These are phyloP conservation scores for Ectemnius lituratus DNA, from an alignment of 2,888 invertebrate species.

Conservation along the genomic window DNA sequence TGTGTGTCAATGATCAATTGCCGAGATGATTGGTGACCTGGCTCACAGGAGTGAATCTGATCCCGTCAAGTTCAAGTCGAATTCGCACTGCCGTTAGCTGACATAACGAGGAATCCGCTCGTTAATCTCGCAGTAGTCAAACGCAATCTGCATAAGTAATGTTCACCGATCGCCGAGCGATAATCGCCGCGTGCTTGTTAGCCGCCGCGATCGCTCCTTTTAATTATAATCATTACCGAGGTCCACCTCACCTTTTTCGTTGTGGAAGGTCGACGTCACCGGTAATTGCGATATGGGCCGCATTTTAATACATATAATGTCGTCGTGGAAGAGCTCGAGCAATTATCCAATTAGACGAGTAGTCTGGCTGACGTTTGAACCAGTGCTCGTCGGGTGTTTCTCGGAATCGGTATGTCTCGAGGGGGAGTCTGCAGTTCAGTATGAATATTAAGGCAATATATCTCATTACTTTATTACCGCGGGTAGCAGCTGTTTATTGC, in stretches of 20 bases:
- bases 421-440: neutral
- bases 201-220: constrained; percentile 13
- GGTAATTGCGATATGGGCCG: neutral
- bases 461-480: too few relatives aligned
- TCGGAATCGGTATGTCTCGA: neutral
- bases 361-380: neutral
- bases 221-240: constrained; percentile 39
- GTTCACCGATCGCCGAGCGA: constrained; percentile 25
- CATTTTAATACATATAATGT: neutral
- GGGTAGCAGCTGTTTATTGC: too few relatives aligned
- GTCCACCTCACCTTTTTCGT: constrained; percentile 16
- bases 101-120: constrained; percentile 5
- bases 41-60: neutral
- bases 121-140: constrained; percentile 19
- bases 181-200: constrained; percentile 31
- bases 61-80: neutral
- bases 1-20: neutral
- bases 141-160: constrained; percentile 45
- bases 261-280: neutral
- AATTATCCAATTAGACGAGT: constrained; percentile 1
- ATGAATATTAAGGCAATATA: too few relatives aligned
- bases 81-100: neutral
- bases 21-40: neutral
- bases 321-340: neutral
- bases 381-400: neutral